These are phyloP conservation scores for Dicranocentrus wangi DNA, from an alignment of 2,888 invertebrate species.

Conservation along the genomic window DNA sequence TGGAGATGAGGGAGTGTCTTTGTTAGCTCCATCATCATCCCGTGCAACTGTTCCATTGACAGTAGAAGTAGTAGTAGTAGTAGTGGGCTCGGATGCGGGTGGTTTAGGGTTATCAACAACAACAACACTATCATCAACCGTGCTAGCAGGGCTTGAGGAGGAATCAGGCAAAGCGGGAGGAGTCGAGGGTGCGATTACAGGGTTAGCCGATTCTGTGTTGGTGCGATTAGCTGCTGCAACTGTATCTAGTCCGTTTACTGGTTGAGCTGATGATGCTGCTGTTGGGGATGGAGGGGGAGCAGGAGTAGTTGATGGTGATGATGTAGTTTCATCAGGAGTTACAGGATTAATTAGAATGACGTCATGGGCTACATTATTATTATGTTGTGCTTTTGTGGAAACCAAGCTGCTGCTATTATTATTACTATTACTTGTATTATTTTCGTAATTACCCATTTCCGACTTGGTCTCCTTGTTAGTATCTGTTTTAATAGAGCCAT, in stretches of 20 bases:
- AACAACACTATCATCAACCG: conserved; percentile 34
- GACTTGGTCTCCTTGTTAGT: conserved; percentile 57
- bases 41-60: conserved; percentile 54
- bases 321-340: conserved; percentile 12
- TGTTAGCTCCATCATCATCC: conserved; percentile 42
- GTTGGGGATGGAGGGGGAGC: conserved; percentile 33
- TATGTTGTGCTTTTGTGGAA: conserved; percentile 2
- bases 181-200: conserved; percentile 51
- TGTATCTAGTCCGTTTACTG: conserved; percentile 58
- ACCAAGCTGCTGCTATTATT: conserved; percentile 9
- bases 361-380: conserved; percentile 16
- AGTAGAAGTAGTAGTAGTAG: neutral
- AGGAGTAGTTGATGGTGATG: conserved; percentile 20
- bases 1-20: conserved; percentile 46
- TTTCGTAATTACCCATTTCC: conserved; percentile 53
- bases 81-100: conserved; percentile 13
- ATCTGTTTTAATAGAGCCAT: conserved; percentile 61
- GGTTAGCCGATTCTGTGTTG: conserved; percentile 56
- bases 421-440: conserved; percentile 28
- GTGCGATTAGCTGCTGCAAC: conserved; percentile 49
- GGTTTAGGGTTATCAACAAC: conserved; percentile 47
- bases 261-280: conserved; percentile 50
- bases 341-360: conserved; percentile 18
- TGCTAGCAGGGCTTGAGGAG: conserved; percentile 49
- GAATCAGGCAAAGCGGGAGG: conserved; percentile 57